phyloP scores from a whole-genome alignment of 2,113 vertebrate genomes.

The Actinemys pallida region DNA sequence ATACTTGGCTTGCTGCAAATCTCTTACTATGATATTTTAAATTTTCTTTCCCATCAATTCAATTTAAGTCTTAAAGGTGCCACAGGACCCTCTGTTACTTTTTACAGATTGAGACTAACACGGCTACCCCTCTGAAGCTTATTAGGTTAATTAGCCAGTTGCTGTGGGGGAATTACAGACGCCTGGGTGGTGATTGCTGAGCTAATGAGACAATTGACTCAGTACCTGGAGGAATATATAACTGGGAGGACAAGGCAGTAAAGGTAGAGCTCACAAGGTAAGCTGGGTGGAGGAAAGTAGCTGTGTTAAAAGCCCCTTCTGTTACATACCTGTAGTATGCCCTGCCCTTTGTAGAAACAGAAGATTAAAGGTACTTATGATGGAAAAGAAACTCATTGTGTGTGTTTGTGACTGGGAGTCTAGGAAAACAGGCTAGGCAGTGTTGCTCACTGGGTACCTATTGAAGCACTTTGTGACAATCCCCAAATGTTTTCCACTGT shows the following conservation, averaged over 20 bases:
- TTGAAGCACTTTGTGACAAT: background rate
- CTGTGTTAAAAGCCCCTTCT: background rate
- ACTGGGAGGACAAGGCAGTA: background rate
- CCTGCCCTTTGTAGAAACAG: background rate
- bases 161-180: background rate
- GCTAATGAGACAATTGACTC: background rate
- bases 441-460: background rate
- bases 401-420: background rate
- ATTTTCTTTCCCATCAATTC: background rate
- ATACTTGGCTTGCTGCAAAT: conserved; percentile 1
- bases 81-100: no score
- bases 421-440: background rate
- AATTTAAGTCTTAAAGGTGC: background rate
- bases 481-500: background rate
- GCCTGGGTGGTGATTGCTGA: background rate
- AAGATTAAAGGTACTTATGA: background rate
- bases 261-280: background rate
- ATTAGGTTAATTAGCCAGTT: background rate
- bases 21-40: background rate
- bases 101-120: no score
- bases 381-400: background rate
- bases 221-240: background rate
- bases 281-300: background rate
- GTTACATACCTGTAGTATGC: background rate
- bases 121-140: background rate